A percentile compares a stretch with the other conserved stretches of the same genome.
These are phyloP conservation scores for Drosophila fuyamai DNA, from an alignment of 1,140 invertebrate species.

Conservation along the genomic window DNA sequence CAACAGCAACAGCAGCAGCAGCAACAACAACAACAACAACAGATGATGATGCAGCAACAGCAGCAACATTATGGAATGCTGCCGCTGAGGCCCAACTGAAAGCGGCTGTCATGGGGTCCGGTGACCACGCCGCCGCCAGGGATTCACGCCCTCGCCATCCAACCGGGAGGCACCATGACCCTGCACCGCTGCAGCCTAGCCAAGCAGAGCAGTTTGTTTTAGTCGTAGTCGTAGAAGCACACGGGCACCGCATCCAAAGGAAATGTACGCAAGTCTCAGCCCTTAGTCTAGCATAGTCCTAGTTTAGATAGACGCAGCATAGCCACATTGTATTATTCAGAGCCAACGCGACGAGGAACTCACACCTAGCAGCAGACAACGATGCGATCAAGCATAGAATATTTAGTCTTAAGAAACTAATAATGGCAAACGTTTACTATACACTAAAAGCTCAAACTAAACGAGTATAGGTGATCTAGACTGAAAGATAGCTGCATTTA, in stretches of 20 bases:
- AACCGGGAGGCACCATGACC: slow-evolving; percentile 70
- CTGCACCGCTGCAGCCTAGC: slow-evolving; percentile 75
- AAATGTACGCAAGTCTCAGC: slow-evolving; percentile 62
- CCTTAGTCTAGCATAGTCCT: slow-evolving; percentile 55
- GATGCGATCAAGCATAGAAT: slow-evolving; percentile 24
- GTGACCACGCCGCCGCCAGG: slow-evolving; percentile 67
- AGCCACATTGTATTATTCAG: slow-evolving; percentile 72
- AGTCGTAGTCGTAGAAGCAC: slow-evolving; percentile 32
- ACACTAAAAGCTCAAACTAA: slow-evolving; percentile 1
- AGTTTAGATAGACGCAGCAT: slow-evolving; percentile 39
- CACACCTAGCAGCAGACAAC: slow-evolving; percentile 45
- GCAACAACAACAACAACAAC: slow-evolving; percentile 41
- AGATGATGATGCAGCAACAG: slow-evolving; percentile 63
- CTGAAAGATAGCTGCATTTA: slow-evolving; percentile 14
- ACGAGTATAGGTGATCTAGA: slow-evolving; percentile 12
- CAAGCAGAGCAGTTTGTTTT: slow-evolving; percentile 78
- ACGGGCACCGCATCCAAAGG: slow-evolving; percentile 67
- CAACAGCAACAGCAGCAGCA: slow-evolving; percentile 48
- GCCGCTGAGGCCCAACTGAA: slow-evolving; percentile 78
- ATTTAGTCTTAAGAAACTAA: slow-evolving; percentile 19
- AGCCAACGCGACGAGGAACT: slow-evolving; percentile 55
- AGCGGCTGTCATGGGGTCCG: slow-evolving; percentile 76
- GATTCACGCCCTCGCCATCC: slow-evolving; percentile 62
- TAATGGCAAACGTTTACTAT: background rate
- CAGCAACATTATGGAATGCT: slow-evolving; percentile 80